Base-by-base conservation (phyloP, 1,140 invertebrate species). In the Brachionus angularis region DNA sequence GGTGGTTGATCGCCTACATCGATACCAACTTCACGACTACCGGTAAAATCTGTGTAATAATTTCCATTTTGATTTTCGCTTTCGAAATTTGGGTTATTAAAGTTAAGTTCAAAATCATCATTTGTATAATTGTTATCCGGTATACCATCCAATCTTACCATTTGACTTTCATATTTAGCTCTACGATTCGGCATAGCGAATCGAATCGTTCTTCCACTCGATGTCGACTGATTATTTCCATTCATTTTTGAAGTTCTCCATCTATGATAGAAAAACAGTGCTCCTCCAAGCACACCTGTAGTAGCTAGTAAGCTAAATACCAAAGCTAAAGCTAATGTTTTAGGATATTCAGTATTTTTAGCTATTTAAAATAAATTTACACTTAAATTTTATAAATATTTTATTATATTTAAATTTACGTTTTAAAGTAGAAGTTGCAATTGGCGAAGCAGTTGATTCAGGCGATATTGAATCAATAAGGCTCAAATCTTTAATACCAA, bases 21-120 rank as follows among this genome's bases (percentile, higher is more conserved):
- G 10, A 67, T 67, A 7, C 62, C 62, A 8, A 67, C 42, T 34
- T 67, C 62, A 12, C 62, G 8, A 50, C 62, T 67, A 23, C 62
- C 62, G 1, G 62, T 67, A 50, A 67, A 67, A 46, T 67, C 62
- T 8, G 62, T 67, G 18, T 47, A 67, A 31, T 25, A 27, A 25
- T 47, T 33, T 42, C 39, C 53, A 5, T 5, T 27, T 12, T n/a
- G 14, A 36, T 50, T 67, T 47, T 67, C 62, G 39, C 16, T 10
- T 36, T 67, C 62, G 36, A 44, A 67, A 23, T 16, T 42, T 10
- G 39, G 62, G 31, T 67, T 67, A 10, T n/a, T 34, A 21, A 67
- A 67, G 18, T 67, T 16, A 18, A 67, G 18, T 10, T 47, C 62
- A 12, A 47, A 47, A 29, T 29, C 18, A 21, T 47, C 42, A 67